Conservation (phyloP, 2,113 vertebrate species). For the Progne subis region DNA sequence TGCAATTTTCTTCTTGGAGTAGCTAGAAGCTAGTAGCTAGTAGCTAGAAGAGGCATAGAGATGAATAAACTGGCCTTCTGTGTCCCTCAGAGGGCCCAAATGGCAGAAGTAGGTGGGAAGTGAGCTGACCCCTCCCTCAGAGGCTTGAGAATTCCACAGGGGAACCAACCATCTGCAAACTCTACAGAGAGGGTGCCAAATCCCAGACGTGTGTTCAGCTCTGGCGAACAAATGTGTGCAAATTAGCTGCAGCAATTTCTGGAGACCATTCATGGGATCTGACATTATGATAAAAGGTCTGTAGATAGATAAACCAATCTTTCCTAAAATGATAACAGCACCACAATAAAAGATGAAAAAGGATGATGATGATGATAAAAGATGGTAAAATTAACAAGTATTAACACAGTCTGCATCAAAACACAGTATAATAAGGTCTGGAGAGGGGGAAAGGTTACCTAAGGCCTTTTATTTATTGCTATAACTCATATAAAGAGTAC, state of each 20-base stretch:
- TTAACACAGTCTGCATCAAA: not conserved
- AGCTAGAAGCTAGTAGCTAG: too few species aligned
- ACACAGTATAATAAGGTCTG: not conserved
- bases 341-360: not conserved
- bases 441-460: not conserved
- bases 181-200: not conserved
- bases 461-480: not conserved
- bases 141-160: not conserved
- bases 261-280: rapidly evolving
- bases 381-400: not conserved
- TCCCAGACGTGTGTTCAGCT: not conserved
- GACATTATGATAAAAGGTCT: not conserved
- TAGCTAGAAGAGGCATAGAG: not conserved
- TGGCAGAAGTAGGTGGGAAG: not conserved
- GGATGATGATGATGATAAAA: not conserved
- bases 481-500: not conserved
- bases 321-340: not conserved
- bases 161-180: not conserved
- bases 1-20: not conserved
- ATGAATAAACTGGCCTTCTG: not conserved
- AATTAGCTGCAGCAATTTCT: not conserved
- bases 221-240: rapidly evolving
- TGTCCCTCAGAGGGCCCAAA: not conserved
- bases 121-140: not conserved
- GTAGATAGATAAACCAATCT: not conserved